Percentiles rank a stretch among this genome's conserved stretches.
Evolutionary conservation across 2,888 invertebrate species (phyloP).

Genomic region (Pecten maximus): DNA sequence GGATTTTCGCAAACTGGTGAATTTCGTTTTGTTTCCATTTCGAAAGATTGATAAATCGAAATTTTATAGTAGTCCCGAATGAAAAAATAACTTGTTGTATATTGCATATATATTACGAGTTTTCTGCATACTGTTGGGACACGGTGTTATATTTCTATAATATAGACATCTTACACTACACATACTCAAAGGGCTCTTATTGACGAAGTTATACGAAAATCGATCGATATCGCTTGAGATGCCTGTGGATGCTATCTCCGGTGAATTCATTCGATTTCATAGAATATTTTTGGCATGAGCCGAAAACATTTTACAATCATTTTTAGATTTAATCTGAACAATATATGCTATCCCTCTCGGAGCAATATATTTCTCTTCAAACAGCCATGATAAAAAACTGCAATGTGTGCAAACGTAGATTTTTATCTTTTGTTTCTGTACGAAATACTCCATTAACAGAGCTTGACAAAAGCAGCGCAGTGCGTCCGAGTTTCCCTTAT

Average conservation of each 20-base stretch:
- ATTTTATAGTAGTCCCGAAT: not conserved
- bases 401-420: not conserved
- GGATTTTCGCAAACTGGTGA: no score
- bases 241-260: not conserved
- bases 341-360: not conserved
- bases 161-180: not conserved
- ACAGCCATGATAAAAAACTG: not conserved
- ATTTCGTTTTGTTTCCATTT: no score
- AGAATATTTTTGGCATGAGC: not conserved
- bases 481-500: no score
- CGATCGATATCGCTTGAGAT: not conserved
- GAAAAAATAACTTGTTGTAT: not conserved
- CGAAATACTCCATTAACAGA: no score
- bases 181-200: not conserved
- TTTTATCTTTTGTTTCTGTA: no score
- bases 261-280: not conserved
- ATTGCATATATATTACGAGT: not conserved
- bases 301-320: not conserved
- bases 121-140: not conserved
- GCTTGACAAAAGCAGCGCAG: no score
- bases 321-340: not conserved
- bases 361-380: not conserved
- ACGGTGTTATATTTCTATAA: not conserved
- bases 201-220: not conserved
- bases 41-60: no score